Evolutionary conservation across 2,888 invertebrate species (phyloP), one percentile per base, ranked within the genome.

Genomic region (Leucoptera coffeella): DNA sequence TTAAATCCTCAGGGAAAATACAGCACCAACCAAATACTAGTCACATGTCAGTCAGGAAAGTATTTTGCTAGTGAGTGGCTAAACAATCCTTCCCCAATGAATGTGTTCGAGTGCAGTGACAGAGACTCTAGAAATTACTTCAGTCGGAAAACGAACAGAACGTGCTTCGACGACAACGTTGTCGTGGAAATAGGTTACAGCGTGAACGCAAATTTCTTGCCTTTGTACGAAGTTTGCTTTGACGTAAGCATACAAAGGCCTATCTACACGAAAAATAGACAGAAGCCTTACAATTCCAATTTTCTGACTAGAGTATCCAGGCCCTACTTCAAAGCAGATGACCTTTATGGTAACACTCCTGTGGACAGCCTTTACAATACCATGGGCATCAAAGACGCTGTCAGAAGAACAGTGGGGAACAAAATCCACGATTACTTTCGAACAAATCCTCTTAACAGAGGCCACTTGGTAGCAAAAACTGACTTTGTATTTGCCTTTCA

Each of bases 401-500:
- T 69, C 6, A 6, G 9, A 17, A 17, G 17, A 6, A 17, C 6
- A 7, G 17, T 17, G 6, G 17, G 17, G 6, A 9, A 17, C 9
- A 17, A 7, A 17, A 9, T 54, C 1, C 41, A 52, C 1, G 45
- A 43, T 14, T 77, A 77, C 35, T 42, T 79, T 6, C 35, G 41
- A 2, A 40, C 39, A 0, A 42, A 54, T 33, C 45, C 67, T 4
- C 47, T 82, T 5, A 61, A 80, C 1, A 62, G 79, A 32, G 82
- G 81, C 2, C 82, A 82, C 47, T 49, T 81, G 28, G 62, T 75
- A 1, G 78, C 82, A 4, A 80, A 77, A 47, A 75, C 74, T 0
- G 82, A 82, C 43, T 80, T 78, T 30, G 58, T 74, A 2, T 77
- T 73, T 30, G 77, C 75, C 0, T 57, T 73, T 23, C 69, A 75